These are phyloP conservation scores for Vidua chalybeata DNA, from an alignment of 2,113 vertebrate species.

Conservation along the genomic window DNA sequence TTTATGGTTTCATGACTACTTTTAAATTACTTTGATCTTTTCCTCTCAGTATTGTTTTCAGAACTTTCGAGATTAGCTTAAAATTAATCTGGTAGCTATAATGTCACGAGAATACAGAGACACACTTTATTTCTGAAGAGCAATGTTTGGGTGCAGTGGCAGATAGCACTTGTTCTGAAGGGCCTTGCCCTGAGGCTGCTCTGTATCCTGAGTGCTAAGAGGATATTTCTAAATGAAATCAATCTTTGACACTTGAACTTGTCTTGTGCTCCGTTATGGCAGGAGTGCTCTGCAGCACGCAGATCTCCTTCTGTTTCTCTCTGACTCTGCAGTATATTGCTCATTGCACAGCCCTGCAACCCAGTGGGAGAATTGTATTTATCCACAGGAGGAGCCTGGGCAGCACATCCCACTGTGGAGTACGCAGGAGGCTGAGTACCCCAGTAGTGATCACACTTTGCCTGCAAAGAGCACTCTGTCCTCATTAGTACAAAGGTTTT, in stretches of 20 bases:
- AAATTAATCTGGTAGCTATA: not conserved
- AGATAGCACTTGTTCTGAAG: not conserved
- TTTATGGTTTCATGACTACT: not conserved
- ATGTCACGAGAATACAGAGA: not conserved
- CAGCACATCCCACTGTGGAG: not conserved
- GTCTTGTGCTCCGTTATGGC: not conserved
- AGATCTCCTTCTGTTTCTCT: not conserved
- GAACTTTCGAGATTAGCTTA: not conserved
- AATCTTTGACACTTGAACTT: not conserved
- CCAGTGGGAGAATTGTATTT: not conserved
- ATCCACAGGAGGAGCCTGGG: not conserved
- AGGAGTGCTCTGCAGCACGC: not conserved
- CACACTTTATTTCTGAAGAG: not conserved
- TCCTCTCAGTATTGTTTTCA: not conserved
- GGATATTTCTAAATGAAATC: not conserved
- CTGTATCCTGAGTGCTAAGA: not conserved
- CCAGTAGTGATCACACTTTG: fast-evolving
- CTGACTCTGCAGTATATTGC: not conserved
- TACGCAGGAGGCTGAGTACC: fast-evolving
- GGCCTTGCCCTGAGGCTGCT: not conserved
- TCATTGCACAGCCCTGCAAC: not conserved
- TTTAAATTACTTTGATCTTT: not conserved
- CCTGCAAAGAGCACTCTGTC: not conserved
- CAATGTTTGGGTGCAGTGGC: not conserved
- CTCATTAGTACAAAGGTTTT: not conserved